Base-by-base conservation (phyloP, 64 coral and sea anemone genomes). In the Pocillopora verrucosa region DNA sequence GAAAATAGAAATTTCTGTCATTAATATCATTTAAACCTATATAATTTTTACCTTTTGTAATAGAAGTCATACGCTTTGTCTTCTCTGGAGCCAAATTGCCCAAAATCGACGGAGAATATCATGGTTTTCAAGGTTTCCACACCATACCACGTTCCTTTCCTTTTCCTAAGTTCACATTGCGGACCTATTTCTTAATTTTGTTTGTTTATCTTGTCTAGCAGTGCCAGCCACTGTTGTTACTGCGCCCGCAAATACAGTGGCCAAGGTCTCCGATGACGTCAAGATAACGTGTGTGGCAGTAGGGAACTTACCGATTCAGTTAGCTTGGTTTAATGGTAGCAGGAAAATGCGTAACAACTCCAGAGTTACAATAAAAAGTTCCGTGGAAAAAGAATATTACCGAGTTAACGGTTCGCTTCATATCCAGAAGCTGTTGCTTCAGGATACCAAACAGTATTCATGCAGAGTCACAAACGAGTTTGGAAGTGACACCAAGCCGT, bases 201-300 rank as follows among this genome's bases (percentile, higher is more conserved):
- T 64, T 69, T 11, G 26, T 68, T 84, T 77, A 22, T 93, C 83
- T 75, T 84, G 95, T 93, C 95, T 37, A 93, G 95, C 95, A 96
- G 95, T 96, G 59, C 95, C 95, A 96, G 95, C 95, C 65, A 72
- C 15, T 11, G 93, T 96, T 65, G 83, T 91, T 34, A 73, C 68
- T 64, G 78, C 91, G 76, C 95, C 95, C 11, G 60, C 45, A 88
- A 86, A 93, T 73, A 78, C 76, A 36, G 64, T 77, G 25, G 65
- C 75, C 22, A 84, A 86, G 34, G 88, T 93, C 5, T 81, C 73
- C 38, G 85, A 62, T 60, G 82, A 90, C 76, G 65, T 92, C 19
- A 77, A 61, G n/a, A 78, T 93, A 61, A 82, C 76, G 11, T 96
- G 91, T 63, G 82, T 82, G 79, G 91, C 91, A 13, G 76, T 86